phyloP scores from a whole-genome alignment of 1,140 invertebrate genomes.

The Drosophila punjabiensis region DNA sequence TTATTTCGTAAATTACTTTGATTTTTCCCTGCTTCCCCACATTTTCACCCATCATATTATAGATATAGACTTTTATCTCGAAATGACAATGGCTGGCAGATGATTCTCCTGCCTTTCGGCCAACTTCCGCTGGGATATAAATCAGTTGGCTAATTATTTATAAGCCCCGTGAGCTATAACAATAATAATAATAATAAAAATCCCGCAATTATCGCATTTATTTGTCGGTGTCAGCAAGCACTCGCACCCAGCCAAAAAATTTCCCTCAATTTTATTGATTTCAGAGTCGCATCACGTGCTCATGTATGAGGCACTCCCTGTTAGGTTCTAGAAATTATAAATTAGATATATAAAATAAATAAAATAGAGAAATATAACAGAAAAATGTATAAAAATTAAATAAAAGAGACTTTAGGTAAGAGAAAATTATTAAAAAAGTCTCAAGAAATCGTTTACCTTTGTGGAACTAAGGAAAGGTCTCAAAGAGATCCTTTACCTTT shows the following conservation, averaged over 20 bases:
- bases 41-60: background rate
- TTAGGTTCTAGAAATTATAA: background rate
- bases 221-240: background rate
- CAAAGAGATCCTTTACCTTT: background rate
- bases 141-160: constrained; percentile 31
- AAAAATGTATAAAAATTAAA: background rate
- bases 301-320: background rate
- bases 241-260: constrained; percentile 17
- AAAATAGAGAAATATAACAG: background rate
- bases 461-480: no score
- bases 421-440: background rate
- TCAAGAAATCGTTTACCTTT: background rate
- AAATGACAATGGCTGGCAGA: constrained; percentile 14
- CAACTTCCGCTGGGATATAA: constrained; percentile 29
- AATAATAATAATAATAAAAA: constrained; percentile 57
- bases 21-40: constrained; percentile 40
- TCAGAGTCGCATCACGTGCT: constrained; percentile 62
- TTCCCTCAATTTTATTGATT: constrained; percentile 12
- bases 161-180: constrained; percentile 2
- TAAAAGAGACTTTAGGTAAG: background rate
- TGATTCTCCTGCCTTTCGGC: background rate
- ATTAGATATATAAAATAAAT: background rate
- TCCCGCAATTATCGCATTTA: constrained; percentile 42
- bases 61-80: constrained; percentile 14
- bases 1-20: constrained; percentile 74